A percentile compares a stretch with the other conserved stretches of the same genome.
Conservation (phyloP, 2,888 invertebrate genomes). For the Amiota communis region DNA sequence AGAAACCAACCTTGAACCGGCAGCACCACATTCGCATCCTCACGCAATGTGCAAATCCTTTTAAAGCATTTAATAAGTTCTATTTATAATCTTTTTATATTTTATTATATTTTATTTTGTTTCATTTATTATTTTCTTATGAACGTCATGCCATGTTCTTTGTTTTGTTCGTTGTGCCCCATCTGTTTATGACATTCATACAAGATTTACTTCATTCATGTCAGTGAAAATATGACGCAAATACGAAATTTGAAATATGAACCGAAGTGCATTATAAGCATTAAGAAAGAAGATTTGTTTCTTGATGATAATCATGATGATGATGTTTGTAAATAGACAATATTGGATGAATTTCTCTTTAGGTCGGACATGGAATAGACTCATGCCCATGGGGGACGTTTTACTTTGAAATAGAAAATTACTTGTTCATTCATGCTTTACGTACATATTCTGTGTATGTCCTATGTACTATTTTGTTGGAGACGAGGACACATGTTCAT, state of each 20-base stretch:
- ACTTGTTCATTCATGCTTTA: constrained; percentile 1
- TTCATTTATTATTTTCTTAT: not conserved
- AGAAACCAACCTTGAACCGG: too few species aligned
- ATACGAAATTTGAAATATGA: too few species aligned
- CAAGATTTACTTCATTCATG: not conserved
- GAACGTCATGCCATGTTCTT: not conserved
- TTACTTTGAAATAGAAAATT: constrained; percentile 7
- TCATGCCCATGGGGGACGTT: not conserved
- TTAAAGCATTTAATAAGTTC: not conserved
- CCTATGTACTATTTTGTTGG: constrained; percentile 20
- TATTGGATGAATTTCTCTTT: too few species aligned
- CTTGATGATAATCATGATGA: too few species aligned
- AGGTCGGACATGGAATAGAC: not conserved
- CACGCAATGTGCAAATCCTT: constrained; percentile 1
- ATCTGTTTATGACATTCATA: not conserved
- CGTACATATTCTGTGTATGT: too few species aligned
- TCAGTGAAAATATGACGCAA: too few species aligned
- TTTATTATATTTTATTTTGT: not conserved
- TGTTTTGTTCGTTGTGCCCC: not conserved
- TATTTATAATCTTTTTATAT: constrained; percentile 2
- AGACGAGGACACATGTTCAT: not conserved
- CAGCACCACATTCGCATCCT: not conserved
- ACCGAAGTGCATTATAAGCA: too few species aligned
- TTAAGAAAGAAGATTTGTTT: too few species aligned
- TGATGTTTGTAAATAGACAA: too few species aligned